A percentile compares a stretch with the other conserved stretches of the same genome.
phyloP scores from a whole-genome alignment of 1,140 invertebrate genomes.

The Tetragonula clypearis region DNA sequence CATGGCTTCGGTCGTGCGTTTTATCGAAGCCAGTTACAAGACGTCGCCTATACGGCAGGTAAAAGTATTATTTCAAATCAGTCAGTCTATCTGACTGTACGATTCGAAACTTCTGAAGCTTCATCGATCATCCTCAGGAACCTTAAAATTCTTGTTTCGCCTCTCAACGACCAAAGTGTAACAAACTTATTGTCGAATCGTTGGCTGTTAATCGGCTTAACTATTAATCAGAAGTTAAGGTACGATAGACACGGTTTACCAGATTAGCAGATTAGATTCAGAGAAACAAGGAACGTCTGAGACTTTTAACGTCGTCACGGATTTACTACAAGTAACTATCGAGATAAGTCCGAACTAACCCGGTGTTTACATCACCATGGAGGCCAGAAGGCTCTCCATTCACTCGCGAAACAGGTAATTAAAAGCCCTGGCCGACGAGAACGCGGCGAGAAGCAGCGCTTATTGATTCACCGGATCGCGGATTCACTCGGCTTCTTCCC shows the following conservation, averaged over 20 bases:
- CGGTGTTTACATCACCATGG: conserved; percentile 23
- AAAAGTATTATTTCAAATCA: background rate
- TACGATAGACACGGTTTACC: background rate
- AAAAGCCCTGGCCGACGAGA: background rate
- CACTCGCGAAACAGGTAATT: conserved; percentile 4
- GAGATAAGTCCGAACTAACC: background rate
- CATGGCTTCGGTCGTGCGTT: conserved; percentile 1
- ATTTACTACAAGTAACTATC: background rate
- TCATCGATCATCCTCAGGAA: background rate
- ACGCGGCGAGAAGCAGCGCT: background rate
- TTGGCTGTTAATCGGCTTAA: background rate
- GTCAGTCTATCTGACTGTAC: background rate
- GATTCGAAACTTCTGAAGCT: background rate
- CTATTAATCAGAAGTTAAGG: background rate
- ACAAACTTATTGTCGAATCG: background rate
- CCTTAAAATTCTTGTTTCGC: background rate
- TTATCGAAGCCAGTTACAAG: conserved; percentile 24
- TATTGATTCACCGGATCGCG: conserved; percentile 7
- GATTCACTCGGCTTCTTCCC: background rate
- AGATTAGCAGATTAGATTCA: background rate
- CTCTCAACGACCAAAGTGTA: background rate
- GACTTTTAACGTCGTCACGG: background rate
- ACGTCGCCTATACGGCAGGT: background rate
- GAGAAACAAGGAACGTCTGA: no score
- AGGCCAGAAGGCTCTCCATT: background rate